Evolutionary conservation across 2,113 vertebrate species (phyloP).

Genomic region (Donacobius atricapilla): DNA sequence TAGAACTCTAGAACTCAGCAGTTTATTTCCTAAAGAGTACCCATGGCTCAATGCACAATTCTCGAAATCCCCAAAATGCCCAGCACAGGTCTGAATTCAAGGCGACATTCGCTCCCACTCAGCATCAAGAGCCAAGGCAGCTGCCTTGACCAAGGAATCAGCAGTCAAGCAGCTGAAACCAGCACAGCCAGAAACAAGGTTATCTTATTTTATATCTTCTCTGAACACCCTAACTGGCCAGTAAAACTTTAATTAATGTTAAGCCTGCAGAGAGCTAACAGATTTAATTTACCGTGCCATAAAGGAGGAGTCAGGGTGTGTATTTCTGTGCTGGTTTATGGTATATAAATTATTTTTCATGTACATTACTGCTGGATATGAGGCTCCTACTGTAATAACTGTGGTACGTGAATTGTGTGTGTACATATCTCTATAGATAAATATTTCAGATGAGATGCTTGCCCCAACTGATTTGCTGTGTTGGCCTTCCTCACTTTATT

Average conservation of each 20-base stretch:
- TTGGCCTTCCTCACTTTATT: constrained; percentile 28
- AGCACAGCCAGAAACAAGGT: not conserved
- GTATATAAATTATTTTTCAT: constrained; percentile 40
- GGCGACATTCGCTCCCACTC: rapidly evolving
- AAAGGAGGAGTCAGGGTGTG: not conserved
- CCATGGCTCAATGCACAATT: not conserved
- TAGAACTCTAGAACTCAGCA: not conserved
- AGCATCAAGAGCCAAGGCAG: not conserved
- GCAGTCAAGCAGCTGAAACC: not conserved
- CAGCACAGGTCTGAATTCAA: not conserved
- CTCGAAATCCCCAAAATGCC: not conserved
- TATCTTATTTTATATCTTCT: not conserved
- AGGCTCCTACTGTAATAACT: not conserved
- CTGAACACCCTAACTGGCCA: not conserved
- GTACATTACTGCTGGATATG: not conserved
- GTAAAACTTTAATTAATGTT: constrained; percentile 39
- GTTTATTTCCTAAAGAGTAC: not conserved
- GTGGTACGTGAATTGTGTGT: not conserved
- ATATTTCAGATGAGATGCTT: not conserved
- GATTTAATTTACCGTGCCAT: constrained; percentile 43
- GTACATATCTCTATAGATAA: not conserved
- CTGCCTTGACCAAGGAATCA: not conserved
- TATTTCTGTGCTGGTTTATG: constrained; percentile 31
- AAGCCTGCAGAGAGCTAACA: constrained; percentile 16
- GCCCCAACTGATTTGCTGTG: not conserved